These are phyloP conservation scores for Vollenhovia emeryi DNA, from an alignment of 1,140 invertebrate species.

Conservation along the genomic window DNA sequence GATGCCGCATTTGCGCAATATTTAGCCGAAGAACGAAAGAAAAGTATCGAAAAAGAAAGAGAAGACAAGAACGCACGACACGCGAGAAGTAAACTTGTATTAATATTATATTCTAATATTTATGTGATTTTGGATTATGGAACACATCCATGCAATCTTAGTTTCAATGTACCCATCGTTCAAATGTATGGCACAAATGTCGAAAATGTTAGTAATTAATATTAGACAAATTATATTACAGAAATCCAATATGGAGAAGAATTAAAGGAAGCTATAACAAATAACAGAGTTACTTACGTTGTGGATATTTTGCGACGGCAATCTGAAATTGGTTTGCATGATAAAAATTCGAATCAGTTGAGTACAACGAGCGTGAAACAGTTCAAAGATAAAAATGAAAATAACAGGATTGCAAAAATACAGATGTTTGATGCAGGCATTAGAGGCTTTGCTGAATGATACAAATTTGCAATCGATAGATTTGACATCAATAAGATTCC, in stretches of 20 bases:
- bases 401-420: neutral
- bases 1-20: neutral
- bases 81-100: neutral
- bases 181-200: neutral
- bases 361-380: neutral
- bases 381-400: neutral
- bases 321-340: neutral
- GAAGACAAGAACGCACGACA: neutral
- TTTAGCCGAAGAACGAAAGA: neutral
- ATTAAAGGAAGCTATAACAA: neutral
- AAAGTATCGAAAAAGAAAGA: neutral
- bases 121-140: neutral
- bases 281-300: slow-evolving; percentile 1
- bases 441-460: neutral
- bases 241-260: neutral
- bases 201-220: neutral
- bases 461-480: neutral
- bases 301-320: neutral
- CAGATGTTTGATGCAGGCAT: neutral
- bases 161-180: neutral
- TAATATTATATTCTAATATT: neutral
- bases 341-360: neutral
- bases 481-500: neutral
- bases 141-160: neutral
- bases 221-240: neutral